phyloP scores from a whole-genome alignment of 1,140 invertebrate species.

The Octopus bimaculoides region DNA sequence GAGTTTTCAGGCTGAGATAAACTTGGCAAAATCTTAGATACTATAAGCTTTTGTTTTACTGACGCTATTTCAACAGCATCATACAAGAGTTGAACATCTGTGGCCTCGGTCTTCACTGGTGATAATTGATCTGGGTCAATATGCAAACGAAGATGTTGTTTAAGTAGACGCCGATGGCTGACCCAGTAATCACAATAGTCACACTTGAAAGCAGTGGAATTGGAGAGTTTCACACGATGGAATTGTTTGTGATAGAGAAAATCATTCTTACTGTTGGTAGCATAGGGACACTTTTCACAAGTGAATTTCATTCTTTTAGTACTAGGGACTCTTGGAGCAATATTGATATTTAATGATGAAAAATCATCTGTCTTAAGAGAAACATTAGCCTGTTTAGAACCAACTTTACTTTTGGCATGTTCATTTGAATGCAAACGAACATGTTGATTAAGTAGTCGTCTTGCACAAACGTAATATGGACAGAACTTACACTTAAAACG shows the following conservation, averaged over 20 bases:
- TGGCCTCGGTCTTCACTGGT: slow-evolving; percentile 45
- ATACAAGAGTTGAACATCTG: slow-evolving; percentile 41
- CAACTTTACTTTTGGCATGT: not conserved
- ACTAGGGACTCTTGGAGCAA: not conserved
- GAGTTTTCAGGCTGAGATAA: slow-evolving; percentile 36
- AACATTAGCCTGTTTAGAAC: not conserved
- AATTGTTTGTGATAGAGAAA: slow-evolving; percentile 83
- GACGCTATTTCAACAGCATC: slow-evolving; percentile 49
- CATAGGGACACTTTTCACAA: slow-evolving; percentile 55
- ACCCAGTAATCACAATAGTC: slow-evolving; percentile 79
- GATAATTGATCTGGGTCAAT: slow-evolving; percentile 51
- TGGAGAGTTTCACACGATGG: slow-evolving; percentile 65
- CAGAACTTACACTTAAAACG: slow-evolving; percentile 79
- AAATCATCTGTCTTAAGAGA: not conserved
- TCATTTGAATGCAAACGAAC: slow-evolving; percentile 47
- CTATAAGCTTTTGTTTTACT: slow-evolving; percentile 51
- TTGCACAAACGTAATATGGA: slow-evolving; percentile 71
- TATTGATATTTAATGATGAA: not conserved
- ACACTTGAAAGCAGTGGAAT: slow-evolving; percentile 71
- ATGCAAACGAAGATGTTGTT: slow-evolving; percentile 76
- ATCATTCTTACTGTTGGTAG: slow-evolving; percentile 74
- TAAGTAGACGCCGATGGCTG: slow-evolving; percentile 73
- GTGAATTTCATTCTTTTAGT: slow-evolving; percentile 34
- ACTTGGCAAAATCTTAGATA: slow-evolving; percentile 48
- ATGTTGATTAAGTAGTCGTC: slow-evolving; percentile 54